Evolutionary conservation across 2,113 vertebrate species (phyloP).

Genomic region (Chionomys nivalis): DNA sequence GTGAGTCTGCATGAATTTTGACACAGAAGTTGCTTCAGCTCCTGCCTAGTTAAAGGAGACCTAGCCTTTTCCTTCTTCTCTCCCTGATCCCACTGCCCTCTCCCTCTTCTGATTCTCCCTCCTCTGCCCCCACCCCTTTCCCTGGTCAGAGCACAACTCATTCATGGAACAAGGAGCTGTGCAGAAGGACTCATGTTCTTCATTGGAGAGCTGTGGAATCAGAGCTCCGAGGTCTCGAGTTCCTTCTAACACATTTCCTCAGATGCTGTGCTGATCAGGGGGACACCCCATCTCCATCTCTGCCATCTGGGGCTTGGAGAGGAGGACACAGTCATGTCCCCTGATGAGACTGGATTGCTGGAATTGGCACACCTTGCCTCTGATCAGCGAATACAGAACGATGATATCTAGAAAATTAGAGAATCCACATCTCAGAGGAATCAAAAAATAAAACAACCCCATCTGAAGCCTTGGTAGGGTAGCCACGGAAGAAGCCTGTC

Average conservation of each 20-base stretch:
- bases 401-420: background rate
- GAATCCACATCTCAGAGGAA: background rate
- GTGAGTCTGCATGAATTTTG: background rate
- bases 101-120: too few species aligned
- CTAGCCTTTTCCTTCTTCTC: background rate
- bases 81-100: background rate
- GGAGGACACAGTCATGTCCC: background rate
- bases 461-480: background rate
- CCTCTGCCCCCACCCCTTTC: background rate
- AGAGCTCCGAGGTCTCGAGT: slow-evolving; percentile 8
- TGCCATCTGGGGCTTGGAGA: background rate
- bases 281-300: background rate
- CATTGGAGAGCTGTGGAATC: background rate
- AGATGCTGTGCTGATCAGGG: background rate
- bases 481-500: background rate
- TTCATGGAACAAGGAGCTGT: background rate
- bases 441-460: background rate
- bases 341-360: background rate
- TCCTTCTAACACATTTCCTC: background rate
- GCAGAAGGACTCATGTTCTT: background rate
- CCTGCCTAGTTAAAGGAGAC: background rate
- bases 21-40: background rate
- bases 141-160: slow-evolving; percentile 22
- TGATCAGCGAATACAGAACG: background rate
- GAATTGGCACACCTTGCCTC: background rate